Conservation (phyloP, 2,888 invertebrate species). For the Noctua comes region DNA sequence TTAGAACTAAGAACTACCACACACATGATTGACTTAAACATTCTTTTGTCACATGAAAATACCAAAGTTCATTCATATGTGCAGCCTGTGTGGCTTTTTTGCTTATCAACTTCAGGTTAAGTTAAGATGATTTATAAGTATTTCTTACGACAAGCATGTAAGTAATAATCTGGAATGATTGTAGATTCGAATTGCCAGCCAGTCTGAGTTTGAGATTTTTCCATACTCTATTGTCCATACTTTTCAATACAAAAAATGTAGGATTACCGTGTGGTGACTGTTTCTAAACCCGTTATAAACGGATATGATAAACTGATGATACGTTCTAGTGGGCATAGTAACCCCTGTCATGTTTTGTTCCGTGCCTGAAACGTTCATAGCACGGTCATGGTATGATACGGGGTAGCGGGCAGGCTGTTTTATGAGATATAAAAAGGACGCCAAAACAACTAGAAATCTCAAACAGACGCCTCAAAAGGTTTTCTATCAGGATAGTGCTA, state of each 20-base stretch:
- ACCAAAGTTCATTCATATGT: neutral
- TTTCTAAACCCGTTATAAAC: too few relatives aligned
- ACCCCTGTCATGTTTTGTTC: neutral
- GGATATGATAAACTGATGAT: neutral
- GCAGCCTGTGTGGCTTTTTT: neutral
- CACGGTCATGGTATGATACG: neutral
- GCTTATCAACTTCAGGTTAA: too few relatives aligned
- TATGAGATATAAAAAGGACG: neutral
- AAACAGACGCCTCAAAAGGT: neutral
- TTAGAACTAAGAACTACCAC: slow-evolving; percentile 68
- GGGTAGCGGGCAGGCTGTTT: neutral
- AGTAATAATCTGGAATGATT: neutral
- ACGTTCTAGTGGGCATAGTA: neutral
- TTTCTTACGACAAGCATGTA: neutral
- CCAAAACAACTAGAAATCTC: neutral
- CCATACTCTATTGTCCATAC: too few relatives aligned
- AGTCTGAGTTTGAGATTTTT: neutral
- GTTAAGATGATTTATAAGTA: neutral
- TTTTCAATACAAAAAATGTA: too few relatives aligned
- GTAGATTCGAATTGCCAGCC: neutral
- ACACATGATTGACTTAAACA: slow-evolving; percentile 60
- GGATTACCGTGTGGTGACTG: too few relatives aligned
- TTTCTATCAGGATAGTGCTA: neutral
- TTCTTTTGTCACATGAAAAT: neutral
- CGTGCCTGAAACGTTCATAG: neutral